Conservation (phyloP, 2,888 invertebrate species). For the Allygus modestus region DNA sequence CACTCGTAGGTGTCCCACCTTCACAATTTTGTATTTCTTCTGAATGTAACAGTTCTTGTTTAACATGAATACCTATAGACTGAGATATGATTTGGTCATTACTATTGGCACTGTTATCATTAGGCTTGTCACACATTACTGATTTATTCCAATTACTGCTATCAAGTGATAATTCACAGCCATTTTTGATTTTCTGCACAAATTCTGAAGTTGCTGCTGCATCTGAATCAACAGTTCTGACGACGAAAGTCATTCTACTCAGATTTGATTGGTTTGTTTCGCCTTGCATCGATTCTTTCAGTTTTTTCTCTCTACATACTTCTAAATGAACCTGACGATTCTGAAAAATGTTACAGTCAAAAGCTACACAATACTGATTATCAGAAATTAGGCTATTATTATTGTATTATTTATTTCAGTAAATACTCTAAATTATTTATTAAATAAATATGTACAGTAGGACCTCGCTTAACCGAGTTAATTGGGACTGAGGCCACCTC, state of each 20-base stretch:
- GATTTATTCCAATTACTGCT: background rate
- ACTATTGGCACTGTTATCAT: background rate
- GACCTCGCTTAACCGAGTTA: too few species aligned
- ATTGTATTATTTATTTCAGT: too few species aligned
- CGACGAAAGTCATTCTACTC: background rate
- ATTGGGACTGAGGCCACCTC: too few species aligned
- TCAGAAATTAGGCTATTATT: too few species aligned
- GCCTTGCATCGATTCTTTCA: background rate
- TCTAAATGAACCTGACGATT: conserved; percentile 3
- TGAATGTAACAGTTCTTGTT: background rate
- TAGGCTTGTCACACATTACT: background rate
- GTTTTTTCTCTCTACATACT: background rate
- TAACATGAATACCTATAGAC: background rate
- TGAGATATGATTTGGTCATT: background rate
- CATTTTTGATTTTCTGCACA: background rate
- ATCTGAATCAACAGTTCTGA: background rate
- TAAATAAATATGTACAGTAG: too few species aligned
- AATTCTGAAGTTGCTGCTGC: background rate
- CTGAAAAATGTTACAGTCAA: background rate
- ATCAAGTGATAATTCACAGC: background rate
- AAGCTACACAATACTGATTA: too few species aligned
- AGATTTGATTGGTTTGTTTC: background rate
- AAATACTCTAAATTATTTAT: too few species aligned
- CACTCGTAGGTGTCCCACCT: background rate
- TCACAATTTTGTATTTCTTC: background rate